Evolutionary conservation across 2,797 vertebrate genomes (phyloP).

Genomic region (Acridotheres tristis): DNA sequence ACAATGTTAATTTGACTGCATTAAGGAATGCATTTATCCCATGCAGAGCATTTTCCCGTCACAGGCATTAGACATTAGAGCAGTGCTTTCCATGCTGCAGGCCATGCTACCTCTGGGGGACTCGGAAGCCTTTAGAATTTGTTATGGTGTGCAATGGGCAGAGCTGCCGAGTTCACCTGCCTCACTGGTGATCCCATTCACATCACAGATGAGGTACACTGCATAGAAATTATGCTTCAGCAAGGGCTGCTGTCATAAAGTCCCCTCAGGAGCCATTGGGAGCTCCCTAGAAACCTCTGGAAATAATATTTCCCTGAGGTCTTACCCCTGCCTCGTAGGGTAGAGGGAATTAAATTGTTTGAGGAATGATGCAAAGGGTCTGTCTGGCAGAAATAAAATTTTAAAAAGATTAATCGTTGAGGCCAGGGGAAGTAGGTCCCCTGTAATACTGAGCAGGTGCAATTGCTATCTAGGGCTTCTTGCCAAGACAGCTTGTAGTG

Average conservation of each 20-base stretch:
- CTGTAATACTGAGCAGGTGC: background rate
- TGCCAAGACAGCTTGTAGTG: background rate
- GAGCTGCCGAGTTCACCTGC: accelerated
- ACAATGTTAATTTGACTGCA: background rate
- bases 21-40: background rate
- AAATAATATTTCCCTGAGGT: background rate
- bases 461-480: background rate
- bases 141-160: background rate
- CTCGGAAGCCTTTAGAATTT: background rate
- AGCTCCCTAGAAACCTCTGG: background rate
- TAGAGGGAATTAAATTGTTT: background rate
- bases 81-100: background rate
- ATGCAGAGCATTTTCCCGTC: background rate
- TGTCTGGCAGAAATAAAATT: background rate
- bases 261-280: background rate
- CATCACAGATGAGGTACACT: background rate
- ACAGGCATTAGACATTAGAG: background rate
- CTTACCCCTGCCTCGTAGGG: background rate
- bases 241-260: background rate
- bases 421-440: background rate
- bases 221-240: background rate
- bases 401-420: background rate
- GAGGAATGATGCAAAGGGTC: background rate
- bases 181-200: background rate
- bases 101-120: background rate